Conservation (phyloP, 2,888 invertebrate genomes). For the Macrosoma leucophasiata region DNA sequence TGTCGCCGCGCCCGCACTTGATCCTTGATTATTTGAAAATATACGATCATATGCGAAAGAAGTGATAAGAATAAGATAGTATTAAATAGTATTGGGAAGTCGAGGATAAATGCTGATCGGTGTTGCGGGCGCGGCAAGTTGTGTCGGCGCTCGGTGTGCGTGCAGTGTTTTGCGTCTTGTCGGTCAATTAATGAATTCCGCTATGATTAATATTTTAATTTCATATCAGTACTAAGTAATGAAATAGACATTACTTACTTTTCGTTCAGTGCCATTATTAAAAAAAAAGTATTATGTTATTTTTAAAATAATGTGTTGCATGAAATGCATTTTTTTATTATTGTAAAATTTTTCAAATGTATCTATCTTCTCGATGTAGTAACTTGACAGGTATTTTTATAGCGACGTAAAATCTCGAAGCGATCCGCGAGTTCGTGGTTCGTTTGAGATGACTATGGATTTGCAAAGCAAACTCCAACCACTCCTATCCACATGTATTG, state of each 20-base stretch:
- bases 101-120: slow-evolving; percentile 1
- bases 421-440: slow-evolving; percentile 37
- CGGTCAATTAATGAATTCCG: slow-evolving; percentile 45
- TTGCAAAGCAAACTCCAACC: slow-evolving; percentile 61
- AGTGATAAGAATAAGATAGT: too few species aligned
- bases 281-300: slow-evolving; percentile 63
- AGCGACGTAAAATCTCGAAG: slow-evolving; percentile 65
- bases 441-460: slow-evolving; percentile 41
- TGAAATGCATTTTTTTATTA: slow-evolving; percentile 63
- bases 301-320: slow-evolving; percentile 69
- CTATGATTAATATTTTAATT: slow-evolving; percentile 36
- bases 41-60: too few species aligned
- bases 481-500: slow-evolving; percentile 32
- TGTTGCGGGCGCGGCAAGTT: slow-evolving; percentile 19
- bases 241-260: slow-evolving; percentile 44
- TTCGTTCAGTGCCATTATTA: slow-evolving; percentile 69
- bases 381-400: slow-evolving; percentile 40
- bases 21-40: too few species aligned
- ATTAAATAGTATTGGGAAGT: too few species aligned
- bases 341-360: slow-evolving; percentile 33
- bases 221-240: slow-evolving; percentile 38
- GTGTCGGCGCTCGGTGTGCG: slow-evolving; percentile 27
- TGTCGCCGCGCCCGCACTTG: slow-evolving; percentile 17
- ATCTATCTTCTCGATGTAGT: slow-evolving; percentile 34
- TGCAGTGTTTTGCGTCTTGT: slow-evolving; percentile 55